Conservation (phyloP, 2,888 invertebrate genomes). For the Netelia melanura region DNA sequence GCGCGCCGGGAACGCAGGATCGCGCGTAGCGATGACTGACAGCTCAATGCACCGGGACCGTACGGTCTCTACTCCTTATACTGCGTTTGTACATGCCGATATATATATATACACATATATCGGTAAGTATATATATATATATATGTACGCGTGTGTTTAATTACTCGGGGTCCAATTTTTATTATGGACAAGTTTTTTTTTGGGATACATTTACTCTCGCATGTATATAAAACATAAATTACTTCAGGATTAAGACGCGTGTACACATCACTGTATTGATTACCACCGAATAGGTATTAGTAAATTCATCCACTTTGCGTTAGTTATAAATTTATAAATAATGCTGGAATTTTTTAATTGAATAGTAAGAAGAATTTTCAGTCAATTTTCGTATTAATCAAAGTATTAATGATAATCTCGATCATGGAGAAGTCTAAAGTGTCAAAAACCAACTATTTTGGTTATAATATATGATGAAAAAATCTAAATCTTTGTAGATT, state of each 20-base stretch:
- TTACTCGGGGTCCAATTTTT: not conserved
- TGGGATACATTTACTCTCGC: not conserved
- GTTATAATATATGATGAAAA: not conserved
- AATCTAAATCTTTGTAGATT: conserved; percentile 7
- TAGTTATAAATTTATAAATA: too few species aligned
- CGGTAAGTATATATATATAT: not conserved
- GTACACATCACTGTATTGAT: too few species aligned
- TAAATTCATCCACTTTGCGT: too few species aligned
- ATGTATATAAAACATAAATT: too few species aligned
- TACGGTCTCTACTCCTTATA: conserved; percentile 62
- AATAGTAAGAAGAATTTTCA: too few species aligned
- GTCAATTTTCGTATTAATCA: too few species aligned
- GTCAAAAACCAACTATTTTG: not conserved
- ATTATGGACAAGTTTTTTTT: conserved; percentile 8
- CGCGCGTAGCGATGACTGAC: conserved; percentile 80
- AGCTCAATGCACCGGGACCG: conserved; percentile 80
- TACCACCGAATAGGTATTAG: too few species aligned
- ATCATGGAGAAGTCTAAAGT: not conserved
- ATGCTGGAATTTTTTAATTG: too few species aligned
- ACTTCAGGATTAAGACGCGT: too few species aligned
- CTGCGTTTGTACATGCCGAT: conserved; percentile 51
- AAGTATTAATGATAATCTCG: not conserved
- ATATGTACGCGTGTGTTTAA: not conserved
- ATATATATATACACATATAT: not conserved
- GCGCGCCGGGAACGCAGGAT: conserved; percentile 69